These are phyloP conservation scores for Meriones unguiculatus DNA, from an alignment of 2,113 vertebrate species.

Conservation along the genomic window DNA sequence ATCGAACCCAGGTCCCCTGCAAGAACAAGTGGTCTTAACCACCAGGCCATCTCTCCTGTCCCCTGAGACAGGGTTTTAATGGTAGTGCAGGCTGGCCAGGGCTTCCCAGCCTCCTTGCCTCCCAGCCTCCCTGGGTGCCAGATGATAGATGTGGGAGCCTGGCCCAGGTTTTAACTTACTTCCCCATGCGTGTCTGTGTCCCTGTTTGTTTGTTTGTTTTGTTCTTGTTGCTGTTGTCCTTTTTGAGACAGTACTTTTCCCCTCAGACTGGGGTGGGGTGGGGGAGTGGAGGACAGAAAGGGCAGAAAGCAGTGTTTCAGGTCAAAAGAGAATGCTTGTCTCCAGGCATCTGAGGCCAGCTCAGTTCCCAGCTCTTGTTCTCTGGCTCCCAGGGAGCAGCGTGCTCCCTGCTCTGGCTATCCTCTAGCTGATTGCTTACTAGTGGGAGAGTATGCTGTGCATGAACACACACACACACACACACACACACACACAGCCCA, in stretches of 20 bases:
- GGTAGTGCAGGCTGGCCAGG: background rate
- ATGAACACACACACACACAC: background rate
- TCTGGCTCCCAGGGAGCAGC: background rate
- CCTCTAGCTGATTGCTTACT: conserved; percentile 7
- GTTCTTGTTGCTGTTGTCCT: background rate
- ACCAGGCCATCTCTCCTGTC: background rate
- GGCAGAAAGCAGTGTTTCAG: background rate
- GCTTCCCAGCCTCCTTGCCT: no score
- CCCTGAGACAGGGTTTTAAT: background rate
- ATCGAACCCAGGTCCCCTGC: background rate
- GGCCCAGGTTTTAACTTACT: background rate
- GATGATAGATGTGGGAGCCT: background rate
- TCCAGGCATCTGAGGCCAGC: background rate
- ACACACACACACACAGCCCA: background rate
- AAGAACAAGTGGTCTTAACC: background rate
- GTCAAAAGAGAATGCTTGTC: background rate
- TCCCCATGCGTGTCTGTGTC: background rate
- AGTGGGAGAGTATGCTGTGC: background rate
- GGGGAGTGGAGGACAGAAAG: background rate
- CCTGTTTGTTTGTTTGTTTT: background rate
- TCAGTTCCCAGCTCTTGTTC: background rate
- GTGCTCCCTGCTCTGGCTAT: conserved; percentile 33
- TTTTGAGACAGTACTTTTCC: background rate
- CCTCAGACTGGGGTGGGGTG: background rate
- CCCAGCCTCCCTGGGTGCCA: no score